Conservation (phyloP, 2,113 vertebrate species). For the Myocastor coypus region DNA sequence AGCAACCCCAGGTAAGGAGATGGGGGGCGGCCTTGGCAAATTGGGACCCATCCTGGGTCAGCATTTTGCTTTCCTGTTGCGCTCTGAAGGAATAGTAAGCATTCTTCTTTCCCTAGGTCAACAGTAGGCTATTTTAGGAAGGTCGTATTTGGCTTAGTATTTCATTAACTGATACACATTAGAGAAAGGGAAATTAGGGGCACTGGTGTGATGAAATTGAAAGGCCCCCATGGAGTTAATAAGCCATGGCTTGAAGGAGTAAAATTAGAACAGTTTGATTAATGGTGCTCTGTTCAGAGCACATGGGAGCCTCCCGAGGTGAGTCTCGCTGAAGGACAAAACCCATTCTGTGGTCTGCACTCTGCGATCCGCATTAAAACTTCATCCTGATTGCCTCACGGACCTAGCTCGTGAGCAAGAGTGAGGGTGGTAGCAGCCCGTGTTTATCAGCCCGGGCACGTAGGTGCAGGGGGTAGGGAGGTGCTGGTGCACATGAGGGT, state of each 20-base stretch:
- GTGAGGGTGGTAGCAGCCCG: background rate
- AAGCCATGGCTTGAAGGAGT: background rate
- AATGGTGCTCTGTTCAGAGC: background rate
- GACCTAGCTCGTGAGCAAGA: conserved; percentile 48
- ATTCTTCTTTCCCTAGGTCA: background rate
- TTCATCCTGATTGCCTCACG: conserved; percentile 14
- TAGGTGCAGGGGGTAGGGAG: background rate
- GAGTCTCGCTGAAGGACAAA: conserved; percentile 38
- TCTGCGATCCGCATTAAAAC: conserved; percentile 53
- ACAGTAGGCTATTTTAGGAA: background rate
- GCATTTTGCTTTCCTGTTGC: background rate
- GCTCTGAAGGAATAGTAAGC: background rate
- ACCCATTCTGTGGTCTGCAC: conserved; percentile 17
- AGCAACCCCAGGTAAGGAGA: background rate
- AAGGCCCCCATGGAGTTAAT: background rate
- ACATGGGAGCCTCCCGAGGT: background rate
- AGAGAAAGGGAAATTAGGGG: background rate
- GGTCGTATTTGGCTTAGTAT: background rate
- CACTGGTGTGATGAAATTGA: background rate
- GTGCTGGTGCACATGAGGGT: accelerated
- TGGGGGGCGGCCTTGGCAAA: background rate
- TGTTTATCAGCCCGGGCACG: background rate
- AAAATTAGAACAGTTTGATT: background rate
- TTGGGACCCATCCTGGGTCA: background rate
- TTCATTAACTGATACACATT: background rate